Conservation (phyloP, 1,140 invertebrate genomes). For the Venustaconcha ellipsiformis region DNA sequence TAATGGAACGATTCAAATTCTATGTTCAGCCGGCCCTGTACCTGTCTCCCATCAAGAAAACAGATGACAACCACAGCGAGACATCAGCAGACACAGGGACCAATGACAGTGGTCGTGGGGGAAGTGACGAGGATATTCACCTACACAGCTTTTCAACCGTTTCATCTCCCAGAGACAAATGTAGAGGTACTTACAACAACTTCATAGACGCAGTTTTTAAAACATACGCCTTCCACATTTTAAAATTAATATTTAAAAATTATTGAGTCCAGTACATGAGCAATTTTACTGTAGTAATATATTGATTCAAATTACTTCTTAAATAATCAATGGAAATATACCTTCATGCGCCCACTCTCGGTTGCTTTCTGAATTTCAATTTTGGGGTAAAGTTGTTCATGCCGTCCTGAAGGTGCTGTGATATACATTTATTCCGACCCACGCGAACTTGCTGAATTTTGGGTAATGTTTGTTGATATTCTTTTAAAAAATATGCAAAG, state of each 20-base stretch:
- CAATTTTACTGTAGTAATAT: not conserved
- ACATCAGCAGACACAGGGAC: constrained; percentile 51
- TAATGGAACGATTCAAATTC: too few relatives aligned
- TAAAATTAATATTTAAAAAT: not conserved
- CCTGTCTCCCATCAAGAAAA: constrained; percentile 25
- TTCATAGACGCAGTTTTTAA: not conserved
- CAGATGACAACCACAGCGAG: constrained; percentile 55
- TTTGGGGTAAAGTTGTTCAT: not conserved
- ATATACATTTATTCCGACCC: too few relatives aligned
- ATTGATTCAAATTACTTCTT: not conserved
- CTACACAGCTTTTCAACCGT: constrained; percentile 9
- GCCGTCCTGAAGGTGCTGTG: not conserved
- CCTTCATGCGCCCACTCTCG: too few relatives aligned
- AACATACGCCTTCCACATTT: not conserved
- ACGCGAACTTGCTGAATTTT: too few relatives aligned
- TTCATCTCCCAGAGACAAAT: not conserved
- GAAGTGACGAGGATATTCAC: constrained; percentile 59
- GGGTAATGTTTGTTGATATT: too few relatives aligned
- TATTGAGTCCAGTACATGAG: not conserved
- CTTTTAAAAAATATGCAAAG: too few relatives aligned
- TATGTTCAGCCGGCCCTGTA: constrained; percentile 18
- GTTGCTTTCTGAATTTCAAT: too few relatives aligned
- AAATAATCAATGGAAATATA: too few relatives aligned
- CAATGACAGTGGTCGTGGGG: constrained; percentile 59
- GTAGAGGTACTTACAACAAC: not conserved